Evolutionary conservation across 2,797 vertebrate genomes (phyloP), one percentile per base, ranked within the genome.

Genomic region (Oreochromis grahami): DNA sequence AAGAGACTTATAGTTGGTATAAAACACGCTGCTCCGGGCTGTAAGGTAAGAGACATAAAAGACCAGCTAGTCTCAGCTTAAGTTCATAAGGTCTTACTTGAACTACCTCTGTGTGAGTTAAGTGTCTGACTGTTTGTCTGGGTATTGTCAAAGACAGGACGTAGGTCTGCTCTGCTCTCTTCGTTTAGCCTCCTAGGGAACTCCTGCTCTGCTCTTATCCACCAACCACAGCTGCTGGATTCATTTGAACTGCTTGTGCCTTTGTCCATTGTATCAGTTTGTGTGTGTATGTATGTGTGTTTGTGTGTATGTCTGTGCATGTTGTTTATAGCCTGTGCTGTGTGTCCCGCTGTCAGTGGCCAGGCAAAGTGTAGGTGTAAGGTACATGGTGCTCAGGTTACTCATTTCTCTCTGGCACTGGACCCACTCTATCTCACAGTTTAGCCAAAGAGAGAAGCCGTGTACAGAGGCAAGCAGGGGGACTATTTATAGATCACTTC

Each of bases 401-500:
- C 94, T 94, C 86, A 92, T 95, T 95, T 95, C 91, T 96, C 95
- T 95, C 94, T 96, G 94, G 95, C 94, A 93, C 91, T 94, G 93
- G 93, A 94, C 88, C 93, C 87, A 88, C 94, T 93, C 95, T 51
- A 92, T 95, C 95, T 95, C 95, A 94, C 94, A 96, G 90, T 83
- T 93, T 92, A 95, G 93, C 92, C 92, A 86, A 74, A 78, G 86
- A 91, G 87, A 87, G 78, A 80, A 90, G 89, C 85, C 6, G 82
- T 8, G 76, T 88, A 90, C 96, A 91, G 91, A 95, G 87, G 87
- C 84, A 52, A 90, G 91, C 95, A 80, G 84, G 92, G 83, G 79
- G 87, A 60, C 88, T 97, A 97, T 97, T 97, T 97, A 97, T 97
- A 96, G 93, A 89, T 90, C 93, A 90, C 95, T 96, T 96, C 95